Base-by-base conservation (phyloP, 2,113 vertebrate genomes). In the Labrus mixtus region DNA sequence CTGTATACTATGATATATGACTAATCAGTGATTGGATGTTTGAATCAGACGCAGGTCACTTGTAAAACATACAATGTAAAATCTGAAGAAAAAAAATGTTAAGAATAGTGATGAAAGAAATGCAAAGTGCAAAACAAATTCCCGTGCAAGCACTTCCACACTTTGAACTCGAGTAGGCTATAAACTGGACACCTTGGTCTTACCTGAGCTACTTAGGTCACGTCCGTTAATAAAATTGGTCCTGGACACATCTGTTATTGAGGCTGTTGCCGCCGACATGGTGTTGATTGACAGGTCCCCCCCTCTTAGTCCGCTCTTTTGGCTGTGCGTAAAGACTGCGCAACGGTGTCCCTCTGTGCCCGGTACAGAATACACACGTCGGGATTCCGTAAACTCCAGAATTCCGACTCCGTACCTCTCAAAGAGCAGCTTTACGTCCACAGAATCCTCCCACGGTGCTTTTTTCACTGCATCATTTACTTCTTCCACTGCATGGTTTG, bases 251-350 rank as follows among this genome's bases (percentile, higher is more conserved):
- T 94, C 93, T 87, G 91, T 61, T 33, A 81, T 73, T 8, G 92
- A 85, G 54, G 89, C 89, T 25, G 94, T 94, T 61, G 90, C 90
- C 46, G 88, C 71, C 6, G 92, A 90, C 95, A 96, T 96, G 48
- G 36, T 90, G 77, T 55, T 55, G 62, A 43, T 60, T 58, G 66
- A 76, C 66, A 65, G 48, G 29, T 50, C 16, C 19, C 5, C 23
- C 41, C 5, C 20, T 16, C 10, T n/a, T n/a, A n/a, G 17, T 39
- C 56, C 39, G 54, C 72, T 68, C 43, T 58, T 23, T 57, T 56
- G 61, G 23, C 50, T 71, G 81, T 73, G 84, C 76, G 83, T 82
- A 88, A 74, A 85, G 74, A 70, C 71, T 41, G 61, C 79, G 68
- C 73, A 36, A 33, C 54, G 66, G 62, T 29, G 63, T 45, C 59